phyloP scores from a whole-genome alignment of 2,113 vertebrate genomes.

The Megaceryle torquata region DNA sequence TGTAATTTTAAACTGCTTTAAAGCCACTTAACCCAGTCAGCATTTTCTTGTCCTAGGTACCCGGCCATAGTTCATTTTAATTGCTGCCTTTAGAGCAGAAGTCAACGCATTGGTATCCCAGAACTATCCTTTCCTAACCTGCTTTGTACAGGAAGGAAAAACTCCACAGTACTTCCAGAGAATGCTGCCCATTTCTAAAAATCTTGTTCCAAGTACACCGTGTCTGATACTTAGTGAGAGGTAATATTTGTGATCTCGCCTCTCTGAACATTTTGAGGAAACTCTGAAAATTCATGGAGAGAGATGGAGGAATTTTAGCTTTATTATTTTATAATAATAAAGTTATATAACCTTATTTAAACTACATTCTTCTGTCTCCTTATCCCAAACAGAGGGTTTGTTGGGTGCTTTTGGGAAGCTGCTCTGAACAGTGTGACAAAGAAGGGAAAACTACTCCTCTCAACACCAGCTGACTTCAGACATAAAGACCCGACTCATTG shows the following conservation, averaged over 20 bases:
- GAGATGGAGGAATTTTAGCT: not conserved
- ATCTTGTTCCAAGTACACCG: not conserved
- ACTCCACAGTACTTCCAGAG: not conserved
- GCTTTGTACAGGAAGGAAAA: not conserved
- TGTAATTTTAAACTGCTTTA: not conserved
- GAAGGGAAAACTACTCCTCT: not conserved
- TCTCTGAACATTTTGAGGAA: not conserved
- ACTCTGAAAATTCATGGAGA: not conserved
- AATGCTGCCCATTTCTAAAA: not conserved
- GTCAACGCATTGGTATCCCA: not conserved
- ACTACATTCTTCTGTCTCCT: not conserved
- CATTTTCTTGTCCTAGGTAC: not conserved
- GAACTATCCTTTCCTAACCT: not conserved
- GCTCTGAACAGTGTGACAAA: not conserved
- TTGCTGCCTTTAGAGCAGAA: not conserved
- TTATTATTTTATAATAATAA: not conserved
- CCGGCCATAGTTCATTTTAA: not conserved
- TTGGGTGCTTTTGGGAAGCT: not conserved
- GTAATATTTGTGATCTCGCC: not conserved
- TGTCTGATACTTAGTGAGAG: not conserved
- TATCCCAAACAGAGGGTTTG: not conserved
- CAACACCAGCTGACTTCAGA: not conserved
- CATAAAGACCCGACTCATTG: not conserved
- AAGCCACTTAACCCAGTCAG: not conserved
- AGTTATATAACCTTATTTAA: not conserved